These are phyloP conservation scores for Lasioglossum figueresi DNA, from an alignment of 2,888 invertebrate species.

Conservation along the genomic window DNA sequence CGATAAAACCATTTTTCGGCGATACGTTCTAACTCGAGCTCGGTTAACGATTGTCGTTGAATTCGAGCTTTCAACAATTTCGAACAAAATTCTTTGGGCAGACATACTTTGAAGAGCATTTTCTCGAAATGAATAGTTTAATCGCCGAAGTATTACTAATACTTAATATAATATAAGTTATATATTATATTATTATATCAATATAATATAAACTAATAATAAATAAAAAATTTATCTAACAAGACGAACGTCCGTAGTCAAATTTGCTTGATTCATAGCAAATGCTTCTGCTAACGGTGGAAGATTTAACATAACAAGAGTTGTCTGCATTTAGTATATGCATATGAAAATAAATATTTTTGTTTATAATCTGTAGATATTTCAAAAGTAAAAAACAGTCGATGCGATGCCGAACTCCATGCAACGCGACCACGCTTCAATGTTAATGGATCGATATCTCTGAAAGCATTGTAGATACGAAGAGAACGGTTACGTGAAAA, in stretches of 20 bases:
- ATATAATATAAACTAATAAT: too few relatives aligned
- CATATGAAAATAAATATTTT: too few relatives aligned
- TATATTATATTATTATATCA: too few relatives aligned
- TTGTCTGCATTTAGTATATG: neutral
- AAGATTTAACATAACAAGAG: neutral
- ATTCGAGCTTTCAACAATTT: neutral
- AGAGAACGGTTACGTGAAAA: too few relatives aligned
- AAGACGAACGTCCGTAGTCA: neutral
- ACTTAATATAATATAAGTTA: too few relatives aligned
- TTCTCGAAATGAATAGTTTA: neutral
- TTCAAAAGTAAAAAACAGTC: too few relatives aligned
- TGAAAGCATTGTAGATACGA: too few relatives aligned
- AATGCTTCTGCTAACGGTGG: too few relatives aligned
- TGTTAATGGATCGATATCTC: too few relatives aligned
- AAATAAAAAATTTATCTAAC: neutral
- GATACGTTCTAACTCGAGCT: neutral
- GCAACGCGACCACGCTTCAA: too few relatives aligned
- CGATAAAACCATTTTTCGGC: neutral
- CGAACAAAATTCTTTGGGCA: neutral
- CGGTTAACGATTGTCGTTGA: constrained; percentile 2
- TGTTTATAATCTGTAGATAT: too few relatives aligned
- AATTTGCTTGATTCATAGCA: neutral
- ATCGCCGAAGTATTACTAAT: neutral
- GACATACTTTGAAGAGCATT: neutral
- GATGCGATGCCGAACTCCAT: too few relatives aligned